Conservation (phyloP, 2,797 vertebrate species). For the Serranus cabrilla region DNA sequence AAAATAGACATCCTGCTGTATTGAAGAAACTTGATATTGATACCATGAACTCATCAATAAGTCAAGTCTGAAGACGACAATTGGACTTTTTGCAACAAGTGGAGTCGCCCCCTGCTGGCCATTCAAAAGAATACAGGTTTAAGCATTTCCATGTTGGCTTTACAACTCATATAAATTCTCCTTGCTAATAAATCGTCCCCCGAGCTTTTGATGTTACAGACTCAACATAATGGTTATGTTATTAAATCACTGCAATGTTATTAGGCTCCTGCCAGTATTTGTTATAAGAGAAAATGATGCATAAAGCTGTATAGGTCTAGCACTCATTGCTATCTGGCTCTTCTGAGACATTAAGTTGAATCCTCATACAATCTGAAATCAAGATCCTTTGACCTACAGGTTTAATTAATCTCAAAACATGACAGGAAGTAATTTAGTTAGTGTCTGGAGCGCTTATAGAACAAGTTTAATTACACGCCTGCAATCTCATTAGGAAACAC, state of each 20-base stretch:
- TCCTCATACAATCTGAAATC: conserved; percentile 92
- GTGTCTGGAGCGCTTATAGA: conserved; percentile 91
- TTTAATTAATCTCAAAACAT: conserved; percentile 98
- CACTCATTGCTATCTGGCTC: conserved; percentile 7
- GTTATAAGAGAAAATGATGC: conserved; percentile 68
- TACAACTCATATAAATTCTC: not conserved
- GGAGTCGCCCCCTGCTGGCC: no score
- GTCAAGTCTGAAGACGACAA: no score
- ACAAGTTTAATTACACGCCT: conserved; percentile 93
- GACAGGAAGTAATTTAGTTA: conserved; percentile 94
- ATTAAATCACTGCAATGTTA: conserved; percentile 84
- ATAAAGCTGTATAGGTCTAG: not conserved
- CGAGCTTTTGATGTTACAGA: conserved; percentile 24
- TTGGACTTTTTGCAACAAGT: no score
- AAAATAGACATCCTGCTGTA: no score
- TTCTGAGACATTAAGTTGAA: conserved; percentile 65
- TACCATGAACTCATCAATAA: no score
- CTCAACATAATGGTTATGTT: conserved; percentile 48
- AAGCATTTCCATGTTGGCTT: no score
- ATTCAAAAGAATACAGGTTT: no score
- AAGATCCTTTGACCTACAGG: conserved; percentile 94
- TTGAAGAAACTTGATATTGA: no score
- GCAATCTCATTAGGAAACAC: conserved; percentile 95
- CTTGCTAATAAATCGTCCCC: conserved; percentile 6
- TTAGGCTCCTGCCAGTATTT: conserved; percentile 89